phyloP scores from a whole-genome alignment of 2,888 invertebrate genomes.

The Physocephala rufipes region DNA sequence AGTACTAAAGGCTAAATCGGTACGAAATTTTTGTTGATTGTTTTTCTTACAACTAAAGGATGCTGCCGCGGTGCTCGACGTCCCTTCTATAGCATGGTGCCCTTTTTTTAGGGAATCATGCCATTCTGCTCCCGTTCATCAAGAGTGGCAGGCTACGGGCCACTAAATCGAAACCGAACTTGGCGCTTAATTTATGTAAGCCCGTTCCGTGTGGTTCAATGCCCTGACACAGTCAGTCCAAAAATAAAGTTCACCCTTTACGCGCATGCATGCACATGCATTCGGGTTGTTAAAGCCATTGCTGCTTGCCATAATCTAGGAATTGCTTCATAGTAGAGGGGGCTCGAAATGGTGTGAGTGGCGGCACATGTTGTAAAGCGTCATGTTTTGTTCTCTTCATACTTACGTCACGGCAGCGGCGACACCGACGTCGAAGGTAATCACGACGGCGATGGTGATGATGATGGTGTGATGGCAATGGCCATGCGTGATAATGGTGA shows the following conservation, averaged over 20 bases:
- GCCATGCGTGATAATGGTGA: not conserved
- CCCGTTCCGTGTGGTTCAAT: slow-evolving; percentile 21
- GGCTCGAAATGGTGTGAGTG: slow-evolving; percentile 20
- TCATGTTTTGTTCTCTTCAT: slow-evolving; percentile 20
- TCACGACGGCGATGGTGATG: not conserved
- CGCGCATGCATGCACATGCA: no score
- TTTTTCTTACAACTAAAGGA: not conserved
- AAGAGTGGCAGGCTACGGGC: not conserved
- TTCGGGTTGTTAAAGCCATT: slow-evolving; percentile 4
- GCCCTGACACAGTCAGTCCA: slow-evolving; percentile 33
- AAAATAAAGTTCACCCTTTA: slow-evolving; percentile 33
- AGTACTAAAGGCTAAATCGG: slow-evolving; percentile 12
- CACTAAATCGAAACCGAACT: slow-evolving; percentile 4
- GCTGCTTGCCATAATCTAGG: slow-evolving; percentile 23
- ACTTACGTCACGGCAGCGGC: not conserved
- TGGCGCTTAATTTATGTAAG: slow-evolving; percentile 10
- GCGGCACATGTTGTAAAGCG: slow-evolving; percentile 18
- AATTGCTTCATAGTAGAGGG: slow-evolving; percentile 29
- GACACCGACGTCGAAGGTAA: not conserved
- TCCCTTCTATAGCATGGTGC: no score
- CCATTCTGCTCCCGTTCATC: no score
- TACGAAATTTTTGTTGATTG: not conserved
- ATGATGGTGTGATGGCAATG: slow-evolving; percentile 5
- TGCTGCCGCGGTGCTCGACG: not conserved
- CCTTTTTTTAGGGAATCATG: no score